A percentile compares a stretch with the other conserved stretches of the same genome.
phyloP scores from a whole-genome alignment of 2,888 invertebrate genomes.

The Cephalotes varians region DNA sequence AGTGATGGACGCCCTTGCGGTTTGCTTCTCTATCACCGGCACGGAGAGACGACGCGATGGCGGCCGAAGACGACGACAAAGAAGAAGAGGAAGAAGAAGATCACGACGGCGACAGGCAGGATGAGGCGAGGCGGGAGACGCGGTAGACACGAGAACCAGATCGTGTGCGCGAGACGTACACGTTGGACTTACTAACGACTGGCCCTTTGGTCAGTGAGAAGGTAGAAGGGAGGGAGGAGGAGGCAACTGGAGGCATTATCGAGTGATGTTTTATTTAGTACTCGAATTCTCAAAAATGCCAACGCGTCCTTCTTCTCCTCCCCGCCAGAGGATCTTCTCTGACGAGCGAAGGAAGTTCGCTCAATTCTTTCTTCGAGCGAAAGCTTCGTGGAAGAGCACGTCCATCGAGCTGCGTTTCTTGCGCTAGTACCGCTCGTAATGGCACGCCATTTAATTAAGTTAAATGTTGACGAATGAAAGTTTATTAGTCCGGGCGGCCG shows the following conservation, averaged over 20 bases:
- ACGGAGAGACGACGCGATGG: slow-evolving; percentile 68
- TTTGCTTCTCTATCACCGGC: slow-evolving; percentile 84
- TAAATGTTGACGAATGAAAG: slow-evolving; percentile 55
- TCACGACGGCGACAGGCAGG: slow-evolving; percentile 29
- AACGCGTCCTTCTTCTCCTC: slow-evolving; percentile 60
- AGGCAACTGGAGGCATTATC: slow-evolving; percentile 54
- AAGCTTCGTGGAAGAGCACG: slow-evolving; percentile 65
- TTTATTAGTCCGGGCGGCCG: slow-evolving; percentile 21
- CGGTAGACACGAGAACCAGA: slow-evolving; percentile 77
- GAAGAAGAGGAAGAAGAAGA: slow-evolving; percentile 47
- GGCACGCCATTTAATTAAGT: slow-evolving; percentile 51
- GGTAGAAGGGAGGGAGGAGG: background rate
- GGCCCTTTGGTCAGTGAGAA: slow-evolving; percentile 52
- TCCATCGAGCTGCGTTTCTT: slow-evolving; percentile 34
- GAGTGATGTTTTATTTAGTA: slow-evolving; percentile 85
- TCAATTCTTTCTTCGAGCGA: slow-evolving; percentile 14
- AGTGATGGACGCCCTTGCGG: slow-evolving; percentile 82
- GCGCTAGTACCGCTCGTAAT: slow-evolving; percentile 14
- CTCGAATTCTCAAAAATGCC: slow-evolving; percentile 79
- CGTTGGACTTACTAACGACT: slow-evolving; percentile 84
- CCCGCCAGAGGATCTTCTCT: slow-evolving; percentile 39
- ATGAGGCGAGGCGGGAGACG: slow-evolving; percentile 60
- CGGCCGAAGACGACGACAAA: slow-evolving; percentile 68
- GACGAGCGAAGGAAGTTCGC: background rate
- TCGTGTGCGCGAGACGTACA: slow-evolving; percentile 80